These are phyloP conservation scores for Brachystomella parvula DNA, from an alignment of 1,140 invertebrate genomes.

Conservation along the genomic window DNA sequence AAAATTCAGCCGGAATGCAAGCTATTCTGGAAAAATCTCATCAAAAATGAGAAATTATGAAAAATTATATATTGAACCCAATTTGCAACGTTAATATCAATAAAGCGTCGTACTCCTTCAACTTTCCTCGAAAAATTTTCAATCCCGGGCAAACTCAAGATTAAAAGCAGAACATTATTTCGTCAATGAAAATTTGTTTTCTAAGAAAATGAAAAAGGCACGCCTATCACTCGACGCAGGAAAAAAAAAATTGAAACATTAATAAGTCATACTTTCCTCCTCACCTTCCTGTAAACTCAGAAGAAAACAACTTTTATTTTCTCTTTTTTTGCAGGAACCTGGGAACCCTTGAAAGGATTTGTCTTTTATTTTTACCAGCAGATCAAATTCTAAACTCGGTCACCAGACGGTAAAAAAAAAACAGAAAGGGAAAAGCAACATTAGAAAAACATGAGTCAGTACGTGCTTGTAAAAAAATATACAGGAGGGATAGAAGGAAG, in stretches of 20 bases:
- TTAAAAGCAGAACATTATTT: too few species aligned
- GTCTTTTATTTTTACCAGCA: background rate
- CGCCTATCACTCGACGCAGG: too few species aligned
- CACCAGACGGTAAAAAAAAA: background rate
- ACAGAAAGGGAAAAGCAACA: background rate
- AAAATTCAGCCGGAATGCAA: too few species aligned
- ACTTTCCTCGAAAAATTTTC: too few species aligned
- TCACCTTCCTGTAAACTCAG: background rate
- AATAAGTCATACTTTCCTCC: background rate
- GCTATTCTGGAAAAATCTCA: too few species aligned
- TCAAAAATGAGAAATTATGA: too few species aligned
- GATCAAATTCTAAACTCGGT: background rate
- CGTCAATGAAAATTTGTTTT: too few species aligned
- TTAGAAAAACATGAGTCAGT: slow-evolving; percentile 6
- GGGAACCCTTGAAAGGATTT: background rate
- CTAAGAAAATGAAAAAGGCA: too few species aligned
- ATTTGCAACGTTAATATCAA: too few species aligned
- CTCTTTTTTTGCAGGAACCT: background rate
- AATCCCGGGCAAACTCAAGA: too few species aligned
- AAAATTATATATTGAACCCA: too few species aligned
- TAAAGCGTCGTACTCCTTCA: too few species aligned
- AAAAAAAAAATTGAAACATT: background rate
- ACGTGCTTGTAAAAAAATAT: background rate
- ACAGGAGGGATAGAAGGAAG: slow-evolving; percentile 1
- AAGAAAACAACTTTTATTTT: background rate